Evolutionary conservation across 2,888 invertebrate genomes (phyloP), one percentile per base, ranked within the genome.

Genomic region (Pristionchus mayeri): DNA sequence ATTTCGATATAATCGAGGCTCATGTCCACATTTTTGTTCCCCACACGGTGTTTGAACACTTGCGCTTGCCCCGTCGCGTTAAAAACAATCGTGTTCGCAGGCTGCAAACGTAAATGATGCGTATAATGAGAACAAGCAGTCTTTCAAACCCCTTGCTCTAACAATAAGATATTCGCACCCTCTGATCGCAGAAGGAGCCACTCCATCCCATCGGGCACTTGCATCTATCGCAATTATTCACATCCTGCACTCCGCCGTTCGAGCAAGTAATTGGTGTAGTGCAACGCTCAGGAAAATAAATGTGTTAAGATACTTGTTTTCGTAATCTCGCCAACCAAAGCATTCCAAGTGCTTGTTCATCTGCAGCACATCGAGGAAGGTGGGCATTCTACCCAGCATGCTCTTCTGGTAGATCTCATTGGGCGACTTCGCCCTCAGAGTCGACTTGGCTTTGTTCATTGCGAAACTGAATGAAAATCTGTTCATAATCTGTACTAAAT

Each of bases 231-330:
- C 86, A 86, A 7, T 44, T 63, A 21, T 60, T 54, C 21, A 85
- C 85, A 27, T 86, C 85, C 13, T 84, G 86, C 2, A 83, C 85
- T 48, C 86, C 86, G 0, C 86, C 86, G 50, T 86, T 86, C 2
- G 21, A 34, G 67, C 86, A 86, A 2, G 82, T 67, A 18, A 81
- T 78, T 2, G 60, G 7, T 2, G 67, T 3, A 7, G 83, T 21
- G 60, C 86, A 86, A 21, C 24, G 76, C 4, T 50, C 86, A 60
- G 24, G 27, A 7, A 21, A 24, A 24, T 27, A n/a, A 37, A 40
- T 40, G 2, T 7, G 3, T 37, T 37, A 34, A 40, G 3, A 9
- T 71, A 37, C 18, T 7, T 21, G 13, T 18, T 7, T 4, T 54
- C 54, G 4, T n/a, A 37, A 16, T 21, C 18, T 21, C 2, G 18